Evolutionary conservation across 2,888 invertebrate species (phyloP).

Genomic region (Acheta domesticus): DNA sequence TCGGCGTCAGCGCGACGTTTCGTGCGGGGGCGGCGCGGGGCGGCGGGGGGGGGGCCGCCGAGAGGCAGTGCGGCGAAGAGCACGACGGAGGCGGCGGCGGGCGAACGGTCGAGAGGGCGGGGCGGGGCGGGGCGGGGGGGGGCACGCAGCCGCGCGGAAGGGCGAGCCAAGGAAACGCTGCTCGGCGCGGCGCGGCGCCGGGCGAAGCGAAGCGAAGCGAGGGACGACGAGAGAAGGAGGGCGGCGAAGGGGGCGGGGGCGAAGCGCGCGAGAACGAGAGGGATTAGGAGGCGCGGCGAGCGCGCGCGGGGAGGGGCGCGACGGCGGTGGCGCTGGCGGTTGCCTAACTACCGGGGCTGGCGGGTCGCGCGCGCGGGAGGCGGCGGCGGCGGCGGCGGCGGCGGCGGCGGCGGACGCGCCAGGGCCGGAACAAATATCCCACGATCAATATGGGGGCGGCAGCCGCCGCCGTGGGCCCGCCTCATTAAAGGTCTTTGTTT

Average conservation of each 20-base stretch:
- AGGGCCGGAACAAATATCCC: background rate
- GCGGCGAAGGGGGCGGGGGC: background rate
- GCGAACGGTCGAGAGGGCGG: background rate
- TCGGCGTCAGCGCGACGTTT: background rate
- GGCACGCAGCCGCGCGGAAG: background rate
- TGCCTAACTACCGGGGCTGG: too few species aligned
- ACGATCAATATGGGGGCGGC: constrained; percentile 4
- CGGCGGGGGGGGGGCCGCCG: background rate
- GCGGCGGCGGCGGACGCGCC: background rate
- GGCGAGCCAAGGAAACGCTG: background rate
- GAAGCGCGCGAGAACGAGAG: too few species aligned
- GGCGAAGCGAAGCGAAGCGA: background rate
- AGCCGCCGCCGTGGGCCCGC: constrained; percentile 7
- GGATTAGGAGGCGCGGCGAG: too few species aligned
- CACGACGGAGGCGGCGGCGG: background rate
- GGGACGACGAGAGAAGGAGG: background rate
- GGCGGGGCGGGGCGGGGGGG: background rate
- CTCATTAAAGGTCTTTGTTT: constrained; percentile 18
- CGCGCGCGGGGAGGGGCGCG: too few species aligned
- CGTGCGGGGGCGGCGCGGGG: background rate
- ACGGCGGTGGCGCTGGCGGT: too few species aligned
- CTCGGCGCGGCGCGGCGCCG: background rate
- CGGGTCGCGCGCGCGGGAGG: background rate
- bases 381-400: background rate
- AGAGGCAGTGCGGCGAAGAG: background rate